Base-by-base conservation (phyloP, 2,113 vertebrate genomes). In the Pterophyllum scalare region DNA sequence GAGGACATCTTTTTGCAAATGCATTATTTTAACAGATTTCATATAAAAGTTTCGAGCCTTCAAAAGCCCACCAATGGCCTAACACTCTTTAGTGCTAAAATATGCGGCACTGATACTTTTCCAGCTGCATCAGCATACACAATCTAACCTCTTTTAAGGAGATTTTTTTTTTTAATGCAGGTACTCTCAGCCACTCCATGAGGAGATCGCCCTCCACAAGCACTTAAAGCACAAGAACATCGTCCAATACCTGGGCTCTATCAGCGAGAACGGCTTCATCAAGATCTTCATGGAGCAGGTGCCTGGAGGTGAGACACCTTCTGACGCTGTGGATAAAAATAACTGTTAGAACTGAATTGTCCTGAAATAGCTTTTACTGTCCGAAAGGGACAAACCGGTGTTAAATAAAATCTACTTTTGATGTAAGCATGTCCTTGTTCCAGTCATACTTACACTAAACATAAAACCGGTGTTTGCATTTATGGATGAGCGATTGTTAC, bases 211-310 rank as follows among this genome's bases (percentile, higher is more conserved):
- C 40, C 95, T 99, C 56, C 98, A 99, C 94, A 99, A 98, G 43
- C 98, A 99, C 89, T 95, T 99, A 35, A 99, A 99, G 86, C 98
- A 99, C 94, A 99, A 99, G 95, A 99, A 99, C 94, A 99, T 99
- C 49, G 98, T 99, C 72, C 98, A 99, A 87, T 99, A 99, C 93
- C 95, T 99, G 86, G 98, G 98, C 61, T 99, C 98, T 72, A 95
- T 99, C 91, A 99, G 98, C 80, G 98, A 99, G 92, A 97, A 97
- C 26, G 96, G 98, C 80, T 99, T 99, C 95, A 99, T 99, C 93
- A 99, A 99, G 95, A 99, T 99, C 92, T 99, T 99, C 92, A 99
- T 99, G 98, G 98, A 99, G 92, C 98, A 99, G 85, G 98, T 99
- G 38, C 98, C 98, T 19, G 98, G 98, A 95, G 98, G 98, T 99